Evolutionary conservation across 35 echinoderm and acorn worm genomes (phyloP), one percentile per base, ranked within the genome.

Genomic region (Lytechinus pictus): DNA sequence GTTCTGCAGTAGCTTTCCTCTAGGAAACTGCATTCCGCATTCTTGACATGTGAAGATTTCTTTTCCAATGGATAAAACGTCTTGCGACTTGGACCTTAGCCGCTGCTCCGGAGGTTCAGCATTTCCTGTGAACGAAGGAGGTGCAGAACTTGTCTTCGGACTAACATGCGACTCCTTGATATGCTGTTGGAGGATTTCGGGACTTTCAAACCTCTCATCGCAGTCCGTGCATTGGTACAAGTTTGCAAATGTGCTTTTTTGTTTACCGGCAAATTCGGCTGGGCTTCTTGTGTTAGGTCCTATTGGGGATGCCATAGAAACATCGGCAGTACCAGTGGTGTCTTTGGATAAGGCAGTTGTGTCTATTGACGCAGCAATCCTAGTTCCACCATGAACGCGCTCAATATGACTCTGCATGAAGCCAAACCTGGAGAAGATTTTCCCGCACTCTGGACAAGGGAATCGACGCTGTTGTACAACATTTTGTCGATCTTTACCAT

Each of bases 391-490:
- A 61, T 95, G 95, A 54, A 95, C 54, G n/a, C 95, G 86, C 54
- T 95, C 87, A 54, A 95, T 91, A 55, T 95, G 95, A 14, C 87
- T 89, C 61, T 95, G 95, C 52, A 95, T 54, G 19, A 95, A 91
- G 27, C 95, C 87, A 29, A 89, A 89, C 27, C 95, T 33, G 19
- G 87, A 89, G 87, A 95, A 95, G 19, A 54, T 89, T 71, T 95
- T 95, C 9, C 95, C 86, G n/a, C 95, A 95, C 13, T 90, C 95
- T 44, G 95, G 95, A 51, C 95, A 95, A 28, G 53, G 54, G 53
- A 89, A 95, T 9, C 95, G 86, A 57, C 92, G 92, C 52, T 52
- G 29, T 13, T 52, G 88, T 6, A 90, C 88, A 54, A 54, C 92
- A 33, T 93, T 54, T 9, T 33, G 52, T 55, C 29, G 92, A 14